Conservation (phyloP, 1,140 invertebrate species). For the Bombyx mandarina region DNA sequence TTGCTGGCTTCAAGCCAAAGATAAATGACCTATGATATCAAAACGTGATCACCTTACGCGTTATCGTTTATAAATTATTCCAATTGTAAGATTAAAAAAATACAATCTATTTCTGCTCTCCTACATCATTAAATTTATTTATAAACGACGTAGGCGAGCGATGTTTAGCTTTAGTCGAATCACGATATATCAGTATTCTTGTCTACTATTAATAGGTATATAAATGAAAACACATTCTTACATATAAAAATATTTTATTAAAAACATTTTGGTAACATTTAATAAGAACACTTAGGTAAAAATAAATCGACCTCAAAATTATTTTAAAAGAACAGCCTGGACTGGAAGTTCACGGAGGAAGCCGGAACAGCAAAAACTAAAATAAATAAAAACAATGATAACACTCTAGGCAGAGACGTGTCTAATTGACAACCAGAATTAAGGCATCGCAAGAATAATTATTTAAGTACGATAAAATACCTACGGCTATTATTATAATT, state of each 20-base stretch:
- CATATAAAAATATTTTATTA: constrained; percentile 75
- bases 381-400: constrained; percentile 70
- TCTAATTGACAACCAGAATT: constrained; percentile 74
- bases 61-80: constrained; percentile 21
- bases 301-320: constrained; percentile 73
- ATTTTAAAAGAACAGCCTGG: constrained; percentile 72
- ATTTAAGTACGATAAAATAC: constrained; percentile 73
- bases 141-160: constrained; percentile 1
- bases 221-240: constrained; percentile 49
- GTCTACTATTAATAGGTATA: constrained; percentile 2
- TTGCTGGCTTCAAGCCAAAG: constrained; percentile 24
- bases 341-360: constrained; percentile 71
- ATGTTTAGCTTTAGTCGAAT: neutral
- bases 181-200: neutral
- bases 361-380: constrained; percentile 70
- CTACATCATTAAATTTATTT: constrained; percentile 14
- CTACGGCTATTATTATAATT: constrained; percentile 72
- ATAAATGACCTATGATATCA: constrained; percentile 25
- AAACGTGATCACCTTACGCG: constrained; percentile 33
- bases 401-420: constrained; percentile 70
- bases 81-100: constrained; percentile 23
- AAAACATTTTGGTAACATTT: constrained; percentile 75
- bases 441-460: constrained; percentile 73
- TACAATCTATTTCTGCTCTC: constrained; percentile 22
- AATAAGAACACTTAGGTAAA: constrained; percentile 74